These are phyloP conservation scores for Psammodynastes pulverulentus DNA, from an alignment of 2,113 vertebrate species.

Conservation along the genomic window DNA sequence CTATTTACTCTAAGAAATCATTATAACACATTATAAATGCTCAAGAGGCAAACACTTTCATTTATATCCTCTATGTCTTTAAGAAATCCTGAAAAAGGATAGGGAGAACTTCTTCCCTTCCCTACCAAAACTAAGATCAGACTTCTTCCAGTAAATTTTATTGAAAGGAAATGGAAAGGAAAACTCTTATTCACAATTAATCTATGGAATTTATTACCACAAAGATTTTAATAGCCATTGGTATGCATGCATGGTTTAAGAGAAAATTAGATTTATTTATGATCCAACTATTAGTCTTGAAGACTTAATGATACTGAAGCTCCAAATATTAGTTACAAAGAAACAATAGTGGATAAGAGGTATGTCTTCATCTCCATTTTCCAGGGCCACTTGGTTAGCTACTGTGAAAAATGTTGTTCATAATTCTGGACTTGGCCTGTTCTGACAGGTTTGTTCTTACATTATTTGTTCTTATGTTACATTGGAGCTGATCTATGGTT, in stretches of 20 bases:
- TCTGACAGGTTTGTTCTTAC: not conserved
- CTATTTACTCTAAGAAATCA: not conserved
- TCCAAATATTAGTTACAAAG: not conserved
- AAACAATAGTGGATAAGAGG: not conserved
- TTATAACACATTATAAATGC: not conserved
- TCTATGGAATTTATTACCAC: not conserved
- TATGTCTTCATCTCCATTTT: not conserved
- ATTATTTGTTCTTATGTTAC: not conserved
- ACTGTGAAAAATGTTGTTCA: not conserved
- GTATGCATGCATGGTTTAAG: not conserved
- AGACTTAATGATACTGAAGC: not conserved
- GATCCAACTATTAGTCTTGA: not conserved
- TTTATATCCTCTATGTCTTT: not conserved
- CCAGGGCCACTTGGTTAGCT: not conserved
- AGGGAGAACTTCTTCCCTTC: not conserved
- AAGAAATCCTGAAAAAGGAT: not conserved
- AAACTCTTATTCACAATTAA: not conserved
- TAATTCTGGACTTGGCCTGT: not conserved
- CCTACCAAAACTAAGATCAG: not conserved
- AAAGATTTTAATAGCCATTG: not conserved
- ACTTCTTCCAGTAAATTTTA: not conserved
- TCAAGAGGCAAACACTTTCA: not conserved
- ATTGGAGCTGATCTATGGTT: not conserved
- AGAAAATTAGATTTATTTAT: not conserved
- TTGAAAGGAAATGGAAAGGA: not conserved